These are phyloP conservation scores for Ginglymostoma cirratum DNA, from an alignment of 2,113 vertebrate genomes.

Conservation along the genomic window DNA sequence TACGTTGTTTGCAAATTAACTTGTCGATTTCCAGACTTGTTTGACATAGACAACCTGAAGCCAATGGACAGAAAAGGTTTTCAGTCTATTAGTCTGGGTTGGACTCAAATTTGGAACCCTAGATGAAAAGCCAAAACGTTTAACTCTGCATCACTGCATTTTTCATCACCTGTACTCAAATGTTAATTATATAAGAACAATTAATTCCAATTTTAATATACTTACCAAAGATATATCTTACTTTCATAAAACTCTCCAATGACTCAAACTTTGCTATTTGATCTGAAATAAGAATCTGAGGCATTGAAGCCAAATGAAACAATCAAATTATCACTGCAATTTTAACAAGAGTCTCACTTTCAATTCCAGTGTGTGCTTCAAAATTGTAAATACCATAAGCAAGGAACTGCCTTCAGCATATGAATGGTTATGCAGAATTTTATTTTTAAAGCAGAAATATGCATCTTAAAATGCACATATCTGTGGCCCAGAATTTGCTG, in stretches of 20 bases:
- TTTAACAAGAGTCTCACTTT: background rate
- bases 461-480: background rate
- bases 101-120: background rate
- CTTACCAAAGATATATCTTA: background rate
- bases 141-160: background rate
- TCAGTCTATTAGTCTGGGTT: background rate
- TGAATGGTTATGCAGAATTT: background rate
- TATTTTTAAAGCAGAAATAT: background rate
- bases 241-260: background rate
- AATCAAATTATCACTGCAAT: background rate
- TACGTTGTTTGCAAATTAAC: background rate
- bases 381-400: background rate
- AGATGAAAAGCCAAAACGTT: background rate
- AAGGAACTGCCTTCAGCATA: background rate
- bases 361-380: background rate
- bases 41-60: too few relatives aligned
- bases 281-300: background rate
- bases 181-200: background rate
- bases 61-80: background rate
- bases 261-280: background rate
- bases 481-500: slow-evolving; percentile 2
- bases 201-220: background rate
- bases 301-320: background rate
- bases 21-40: background rate
- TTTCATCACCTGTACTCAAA: background rate